phyloP scores from a whole-genome alignment of 2,113 vertebrate genomes.

The Prietella phreatophila region DNA sequence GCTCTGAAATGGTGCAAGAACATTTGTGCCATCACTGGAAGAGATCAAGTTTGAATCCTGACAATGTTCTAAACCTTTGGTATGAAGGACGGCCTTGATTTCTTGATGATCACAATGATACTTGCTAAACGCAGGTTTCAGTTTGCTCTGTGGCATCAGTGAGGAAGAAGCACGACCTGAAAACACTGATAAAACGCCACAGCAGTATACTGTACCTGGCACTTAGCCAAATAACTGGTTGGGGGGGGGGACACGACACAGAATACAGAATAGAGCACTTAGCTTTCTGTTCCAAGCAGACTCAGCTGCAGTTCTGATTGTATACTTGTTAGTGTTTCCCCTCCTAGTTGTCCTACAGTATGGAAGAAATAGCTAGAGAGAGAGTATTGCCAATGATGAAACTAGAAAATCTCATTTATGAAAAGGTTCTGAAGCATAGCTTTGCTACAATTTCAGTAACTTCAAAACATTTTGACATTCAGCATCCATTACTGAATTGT shows the following conservation, averaged over 20 bases:
- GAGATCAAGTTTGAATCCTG: neutral
- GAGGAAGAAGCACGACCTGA: neutral
- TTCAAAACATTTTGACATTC: neutral
- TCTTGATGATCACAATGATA: neutral
- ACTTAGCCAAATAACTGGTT: neutral
- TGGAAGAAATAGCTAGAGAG: neutral
- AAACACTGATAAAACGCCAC: neutral
- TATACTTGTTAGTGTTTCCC: neutral
- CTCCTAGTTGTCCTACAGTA: neutral
- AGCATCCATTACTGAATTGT: neutral
- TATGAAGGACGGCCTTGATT: neutral
- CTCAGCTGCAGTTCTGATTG: neutral
- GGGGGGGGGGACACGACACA: too few species aligned
- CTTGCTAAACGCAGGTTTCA: neutral
- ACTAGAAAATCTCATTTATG: neutral
- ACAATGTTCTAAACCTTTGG: neutral
- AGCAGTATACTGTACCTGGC: neutral
- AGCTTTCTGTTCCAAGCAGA: neutral
- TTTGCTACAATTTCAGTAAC: neutral
- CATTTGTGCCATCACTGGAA: neutral
- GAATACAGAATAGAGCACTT: neutral
- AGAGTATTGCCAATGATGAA: neutral
- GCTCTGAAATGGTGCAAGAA: neutral
- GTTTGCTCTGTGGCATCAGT: neutral
- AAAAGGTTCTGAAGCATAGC: neutral